These are phyloP conservation scores for Semicossyphus pulcher DNA, from an alignment of 2,113 vertebrate genomes.

Conservation along the genomic window DNA sequence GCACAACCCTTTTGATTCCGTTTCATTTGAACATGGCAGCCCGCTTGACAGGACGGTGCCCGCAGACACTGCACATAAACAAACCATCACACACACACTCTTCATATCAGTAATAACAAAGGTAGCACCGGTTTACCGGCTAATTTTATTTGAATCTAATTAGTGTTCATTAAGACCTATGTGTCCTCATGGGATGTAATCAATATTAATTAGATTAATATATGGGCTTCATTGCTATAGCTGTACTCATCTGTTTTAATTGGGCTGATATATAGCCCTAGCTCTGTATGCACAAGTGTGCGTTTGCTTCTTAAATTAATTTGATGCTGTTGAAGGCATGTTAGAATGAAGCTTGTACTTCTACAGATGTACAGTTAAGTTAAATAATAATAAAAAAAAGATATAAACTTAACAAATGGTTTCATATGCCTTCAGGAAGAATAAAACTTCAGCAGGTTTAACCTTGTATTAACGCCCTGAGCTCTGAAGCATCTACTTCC, in stretches of 20 bases:
- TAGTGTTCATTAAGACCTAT: conserved; percentile 54
- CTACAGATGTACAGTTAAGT: not conserved
- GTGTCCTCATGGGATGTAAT: conserved; percentile 49
- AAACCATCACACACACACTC: conserved; percentile 38
- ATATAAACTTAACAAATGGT: not conserved
- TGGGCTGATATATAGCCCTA: conserved; percentile 34
- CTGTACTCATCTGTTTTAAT: conserved; percentile 39
- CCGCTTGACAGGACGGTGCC: conserved; percentile 23
- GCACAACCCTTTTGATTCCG: conserved; percentile 27
- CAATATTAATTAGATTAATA: conserved; percentile 54
- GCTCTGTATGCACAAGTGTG: conserved; percentile 16
- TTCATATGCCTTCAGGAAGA: not conserved
- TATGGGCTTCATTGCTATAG: conserved; percentile 38
- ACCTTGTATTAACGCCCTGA: conserved; percentile 41
- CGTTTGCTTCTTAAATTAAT: not conserved
- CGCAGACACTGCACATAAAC: conserved; percentile 33
- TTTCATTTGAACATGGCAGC: conserved; percentile 45
- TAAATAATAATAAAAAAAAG: not conserved
- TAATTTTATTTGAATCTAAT: conserved; percentile 62
- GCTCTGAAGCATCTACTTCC: conserved; percentile 26
- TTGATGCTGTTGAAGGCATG: not conserved
- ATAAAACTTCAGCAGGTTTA: conserved; percentile 27
- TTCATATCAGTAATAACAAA: conserved; percentile 50
- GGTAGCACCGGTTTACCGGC: conserved; percentile 54
- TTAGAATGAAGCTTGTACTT: too few species aligned